Base-by-base conservation (phyloP, 2,797 vertebrate genomes). In the Microchirus variegatus region DNA sequence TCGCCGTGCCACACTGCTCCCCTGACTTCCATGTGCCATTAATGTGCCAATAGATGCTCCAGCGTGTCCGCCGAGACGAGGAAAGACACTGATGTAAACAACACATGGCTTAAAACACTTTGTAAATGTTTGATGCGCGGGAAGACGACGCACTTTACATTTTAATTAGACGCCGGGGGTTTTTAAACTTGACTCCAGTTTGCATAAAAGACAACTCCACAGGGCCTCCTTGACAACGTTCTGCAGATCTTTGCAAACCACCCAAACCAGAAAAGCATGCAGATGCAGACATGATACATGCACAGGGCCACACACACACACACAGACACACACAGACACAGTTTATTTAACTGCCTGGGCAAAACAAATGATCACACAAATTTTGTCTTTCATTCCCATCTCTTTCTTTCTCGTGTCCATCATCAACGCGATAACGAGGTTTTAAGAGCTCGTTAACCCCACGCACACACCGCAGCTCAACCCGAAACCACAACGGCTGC, bases 391-490 rank as follows among this genome's bases (percentile, higher is more conserved):
- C 47, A 15, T 17, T 41, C 17, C 44, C 17, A 9, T n/a, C 15
- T 18, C 19, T 26, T 18, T 5, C 5, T 37, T 8, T 19, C 47
- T 11, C 49, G 16, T 50, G 65, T 85, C 88, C 46, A 18, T 87
- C 82, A 80, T 75, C 84, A 17, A 51, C 12, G 18, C 57, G 72
- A 81, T 83, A 82, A 86, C 50, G 62, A 80, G 70, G 48, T 40
- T 74, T 44, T 64, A 75, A 80, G 76, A 80, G 82, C 70, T 86
- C 38, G 68, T 84, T 87, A 84, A 85, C 78, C 78, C 77, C 80
- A 71, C 63, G 58, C 70, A 78, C 77, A 62, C 73, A 77, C 63
- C 68, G 46, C 61, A 11, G 70, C 69, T 67, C 60, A 74, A 81
- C 70, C 61, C 58, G 3, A 82, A 86, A 84, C 87, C 84, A 78